Conservation (phyloP, 2,113 vertebrate genomes). For the Lasiurus borealis region DNA sequence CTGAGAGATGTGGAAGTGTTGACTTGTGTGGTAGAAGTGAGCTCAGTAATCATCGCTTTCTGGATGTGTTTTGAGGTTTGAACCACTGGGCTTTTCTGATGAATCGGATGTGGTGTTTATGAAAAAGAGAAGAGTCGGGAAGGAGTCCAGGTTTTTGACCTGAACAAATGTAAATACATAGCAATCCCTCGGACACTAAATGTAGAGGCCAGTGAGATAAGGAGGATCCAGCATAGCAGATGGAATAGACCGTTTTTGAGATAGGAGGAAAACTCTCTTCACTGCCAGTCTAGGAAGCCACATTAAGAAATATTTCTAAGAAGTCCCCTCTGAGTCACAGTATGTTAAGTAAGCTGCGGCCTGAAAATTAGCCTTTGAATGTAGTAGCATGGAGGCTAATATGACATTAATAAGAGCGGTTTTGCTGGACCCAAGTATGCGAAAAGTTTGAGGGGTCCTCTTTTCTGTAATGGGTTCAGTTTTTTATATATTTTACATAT, state of each 20-base stretch:
- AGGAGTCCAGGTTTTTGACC: neutral
- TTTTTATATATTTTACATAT: too few species aligned
- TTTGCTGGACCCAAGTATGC: neutral
- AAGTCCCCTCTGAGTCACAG: neutral
- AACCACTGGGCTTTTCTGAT: neutral
- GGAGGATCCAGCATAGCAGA: neutral
- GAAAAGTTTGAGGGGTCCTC: neutral
- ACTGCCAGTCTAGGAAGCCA: neutral
- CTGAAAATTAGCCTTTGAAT: neutral
- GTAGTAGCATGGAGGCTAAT: neutral
- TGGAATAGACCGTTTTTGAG: neutral
- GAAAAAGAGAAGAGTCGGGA: neutral
- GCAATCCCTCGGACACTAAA: neutral
- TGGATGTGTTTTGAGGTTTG: neutral
- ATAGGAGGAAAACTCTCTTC: neutral
- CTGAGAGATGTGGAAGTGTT: neutral
- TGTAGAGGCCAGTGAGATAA: neutral
- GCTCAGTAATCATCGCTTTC: neutral
- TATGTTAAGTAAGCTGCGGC: neutral
- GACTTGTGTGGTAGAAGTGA: neutral
- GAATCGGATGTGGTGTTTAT: neutral
- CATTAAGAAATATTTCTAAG: neutral
- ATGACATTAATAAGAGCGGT: neutral
- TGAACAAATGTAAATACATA: neutral
- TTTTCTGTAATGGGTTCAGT: neutral